Conservation (phyloP, 2,113 vertebrate genomes). For the Ibidorhyncha struthersii region DNA sequence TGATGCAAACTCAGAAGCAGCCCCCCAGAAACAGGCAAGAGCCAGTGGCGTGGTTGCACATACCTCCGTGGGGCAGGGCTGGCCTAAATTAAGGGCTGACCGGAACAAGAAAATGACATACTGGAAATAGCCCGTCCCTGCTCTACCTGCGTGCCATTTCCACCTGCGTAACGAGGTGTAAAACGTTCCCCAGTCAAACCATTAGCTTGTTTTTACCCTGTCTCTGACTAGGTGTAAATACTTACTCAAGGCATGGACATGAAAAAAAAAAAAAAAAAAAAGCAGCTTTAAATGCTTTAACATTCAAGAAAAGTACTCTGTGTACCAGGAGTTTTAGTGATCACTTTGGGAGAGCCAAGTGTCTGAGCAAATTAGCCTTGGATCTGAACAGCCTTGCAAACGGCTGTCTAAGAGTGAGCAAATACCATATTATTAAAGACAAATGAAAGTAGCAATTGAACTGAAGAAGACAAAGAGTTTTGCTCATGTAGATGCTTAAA, state of each 20-base stretch:
- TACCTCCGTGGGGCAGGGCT: conserved; percentile 21
- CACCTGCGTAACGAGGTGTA: conserved; percentile 17
- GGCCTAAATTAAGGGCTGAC: conserved; percentile 17
- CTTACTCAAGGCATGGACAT: not conserved
- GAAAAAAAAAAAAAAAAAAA: not conserved
- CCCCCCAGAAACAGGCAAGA: conserved; percentile 8
- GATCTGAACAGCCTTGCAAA: conserved; percentile 41
- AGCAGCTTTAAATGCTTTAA: conserved; percentile 29
- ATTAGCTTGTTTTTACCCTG: not conserved
- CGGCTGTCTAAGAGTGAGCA: conserved; percentile 50
- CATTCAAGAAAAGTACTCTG: conserved; percentile 54
- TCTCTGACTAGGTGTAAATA: conserved; percentile 19
- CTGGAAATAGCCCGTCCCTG: conserved; percentile 4
- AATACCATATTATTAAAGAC: conserved; percentile 64
- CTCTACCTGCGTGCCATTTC: not conserved
- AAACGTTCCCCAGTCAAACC: not conserved
- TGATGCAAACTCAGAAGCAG: not conserved
- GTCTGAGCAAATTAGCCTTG: conserved; percentile 64
- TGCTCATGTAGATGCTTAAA: conserved; percentile 27
- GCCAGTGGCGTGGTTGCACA: not conserved
- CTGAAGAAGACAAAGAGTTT: conserved; percentile 50
- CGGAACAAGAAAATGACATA: not conserved
- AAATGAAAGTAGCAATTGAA: conserved; percentile 61
- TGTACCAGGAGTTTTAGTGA: conserved; percentile 55
- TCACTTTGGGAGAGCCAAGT: conserved; percentile 41